These are phyloP conservation scores for Rhinoptilus africanus DNA, from an alignment of 2,113 vertebrate species.

Conservation along the genomic window DNA sequence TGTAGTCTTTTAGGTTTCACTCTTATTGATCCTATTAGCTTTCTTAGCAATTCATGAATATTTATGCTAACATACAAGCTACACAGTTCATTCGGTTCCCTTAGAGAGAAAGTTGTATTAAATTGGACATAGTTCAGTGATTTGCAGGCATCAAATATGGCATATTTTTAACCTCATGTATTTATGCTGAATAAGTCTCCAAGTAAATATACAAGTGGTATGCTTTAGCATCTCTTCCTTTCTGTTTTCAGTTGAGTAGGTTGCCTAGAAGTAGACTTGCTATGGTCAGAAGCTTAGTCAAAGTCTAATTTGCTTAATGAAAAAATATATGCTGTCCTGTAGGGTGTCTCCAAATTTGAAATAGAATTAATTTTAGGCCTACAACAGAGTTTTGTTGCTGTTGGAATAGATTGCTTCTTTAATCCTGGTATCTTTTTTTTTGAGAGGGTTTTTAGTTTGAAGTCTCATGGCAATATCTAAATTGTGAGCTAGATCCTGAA, in stretches of 20 bases:
- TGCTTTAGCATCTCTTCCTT: neutral
- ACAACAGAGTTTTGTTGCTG: neutral
- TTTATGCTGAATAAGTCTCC: neutral
- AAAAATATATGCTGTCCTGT: neutral
- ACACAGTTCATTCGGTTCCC: neutral
- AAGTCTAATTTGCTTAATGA: neutral
- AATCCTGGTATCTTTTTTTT: neutral
- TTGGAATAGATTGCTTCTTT: neutral
- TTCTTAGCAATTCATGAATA: constrained; percentile 43
- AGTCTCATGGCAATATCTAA: neutral
- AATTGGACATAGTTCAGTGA: constrained; percentile 32
- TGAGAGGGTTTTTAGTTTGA: neutral
- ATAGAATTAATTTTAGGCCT: neutral
- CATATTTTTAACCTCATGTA: neutral
- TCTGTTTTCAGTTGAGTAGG: neutral
- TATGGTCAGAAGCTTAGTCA: neutral
- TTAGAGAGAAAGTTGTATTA: constrained; percentile 27
- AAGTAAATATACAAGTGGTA: neutral
- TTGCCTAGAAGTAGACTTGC: neutral
- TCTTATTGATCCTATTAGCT: constrained; percentile 29
- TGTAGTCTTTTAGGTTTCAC: neutral
- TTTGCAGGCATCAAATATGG: neutral
- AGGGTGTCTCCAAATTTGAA: neutral
- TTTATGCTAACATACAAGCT: neutral
- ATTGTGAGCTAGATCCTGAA: neutral